Base-by-base conservation (phyloP, 2,797 vertebrate genomes). In the Poecilia picta region DNA sequence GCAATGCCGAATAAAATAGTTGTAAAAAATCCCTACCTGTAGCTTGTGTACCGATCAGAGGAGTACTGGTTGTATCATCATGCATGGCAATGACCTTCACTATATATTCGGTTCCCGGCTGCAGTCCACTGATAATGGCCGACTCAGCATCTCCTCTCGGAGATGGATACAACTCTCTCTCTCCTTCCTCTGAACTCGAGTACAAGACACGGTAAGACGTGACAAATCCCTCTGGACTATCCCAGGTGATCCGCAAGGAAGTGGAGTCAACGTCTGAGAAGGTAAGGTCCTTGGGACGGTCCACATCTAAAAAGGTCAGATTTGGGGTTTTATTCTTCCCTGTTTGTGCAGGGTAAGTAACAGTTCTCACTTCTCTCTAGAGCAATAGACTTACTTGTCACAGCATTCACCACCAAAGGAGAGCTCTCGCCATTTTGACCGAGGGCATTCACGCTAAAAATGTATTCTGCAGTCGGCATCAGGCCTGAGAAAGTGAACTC, bases 11-110 rank as follows among this genome's bases (percentile, higher is more conserved):
- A 51, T 28, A 41, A 51, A 68, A 10, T 25, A 51, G 31, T 8
- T 66, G 10, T 49, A n/a, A 72, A 62, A 43, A 23, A 5, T 43
- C 31, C 51, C 77, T 95, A 99, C 98, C 97, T 97, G 98, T 99
- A 85, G 96, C 97, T 94, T 99, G 98, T 82, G 94, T 97, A 86
- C 97, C 98, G 78, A 96, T 95, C 92, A 99, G 93, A 36, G 98
- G 97, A 49, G 96, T 96, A 95, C 98, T 99, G 93, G 97, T 96
- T 75, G 97, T 97, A 91, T 94, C 96, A 87, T 96, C 96, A 47
- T 99, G 97, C 93, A 98, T 91, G 89, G 98, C 98, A 87, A 99
- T 97, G 94, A 99, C 97, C 95, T 96, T 98, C 93, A 99, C 96
- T 41, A 97, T 99, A 95, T 99, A 99, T 90, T 99, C 98, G 73